Evolutionary conservation across 2,113 vertebrate genomes (phyloP).

Genomic region (Crotalus helleri): DNA sequence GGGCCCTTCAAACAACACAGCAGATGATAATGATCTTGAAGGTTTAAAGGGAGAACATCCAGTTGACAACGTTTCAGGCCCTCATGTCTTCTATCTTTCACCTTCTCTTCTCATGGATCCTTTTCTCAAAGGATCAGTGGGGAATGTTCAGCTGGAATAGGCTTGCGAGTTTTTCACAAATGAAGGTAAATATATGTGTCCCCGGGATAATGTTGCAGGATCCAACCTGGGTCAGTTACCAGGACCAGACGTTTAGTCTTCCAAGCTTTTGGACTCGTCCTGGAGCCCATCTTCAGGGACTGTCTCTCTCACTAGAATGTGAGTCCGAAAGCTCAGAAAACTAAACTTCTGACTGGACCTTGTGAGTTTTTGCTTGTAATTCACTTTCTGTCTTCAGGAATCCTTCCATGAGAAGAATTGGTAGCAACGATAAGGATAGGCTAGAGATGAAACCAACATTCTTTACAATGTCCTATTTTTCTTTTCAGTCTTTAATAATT

Average conservation of each 20-base stretch:
- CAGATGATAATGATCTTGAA: neutral
- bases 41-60: neutral
- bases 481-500: neutral
- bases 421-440: neutral
- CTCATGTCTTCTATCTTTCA: neutral
- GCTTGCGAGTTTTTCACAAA: neutral
- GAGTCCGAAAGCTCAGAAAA: neutral
- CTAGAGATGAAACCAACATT: neutral
- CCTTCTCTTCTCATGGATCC: neutral
- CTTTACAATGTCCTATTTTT: neutral
- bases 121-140: neutral
- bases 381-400: neutral
- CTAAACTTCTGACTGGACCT: neutral
- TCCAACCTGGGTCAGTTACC: neutral
- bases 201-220: neutral
- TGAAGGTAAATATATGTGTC: neutral
- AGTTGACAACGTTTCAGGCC: neutral
- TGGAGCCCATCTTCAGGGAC: neutral
- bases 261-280: neutral
- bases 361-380: neutral
- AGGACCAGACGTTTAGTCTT: neutral
- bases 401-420: neutral
- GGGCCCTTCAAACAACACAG: neutral
- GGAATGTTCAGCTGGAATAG: neutral
- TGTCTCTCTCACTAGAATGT: neutral